Evolutionary conservation across 2,797 vertebrate genomes (phyloP).

Genomic region (Euphonia xanthogaster): DNA sequence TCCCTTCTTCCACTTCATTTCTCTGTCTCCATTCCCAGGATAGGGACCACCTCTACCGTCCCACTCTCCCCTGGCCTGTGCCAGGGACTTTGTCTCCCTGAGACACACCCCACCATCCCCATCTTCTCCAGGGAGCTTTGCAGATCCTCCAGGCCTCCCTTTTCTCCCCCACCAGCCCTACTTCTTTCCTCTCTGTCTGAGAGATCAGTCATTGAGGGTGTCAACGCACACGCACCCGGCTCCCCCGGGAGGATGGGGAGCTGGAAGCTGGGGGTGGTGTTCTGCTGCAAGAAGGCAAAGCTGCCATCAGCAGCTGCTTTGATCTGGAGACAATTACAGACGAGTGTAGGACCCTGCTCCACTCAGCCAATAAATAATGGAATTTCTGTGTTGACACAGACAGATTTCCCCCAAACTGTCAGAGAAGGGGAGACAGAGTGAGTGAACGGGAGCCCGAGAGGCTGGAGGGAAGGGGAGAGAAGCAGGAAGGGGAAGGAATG

Average conservation of each 20-base stretch:
- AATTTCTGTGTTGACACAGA: constrained; percentile 54
- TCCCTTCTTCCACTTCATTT: background rate
- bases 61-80: background rate
- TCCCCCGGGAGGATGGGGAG: constrained; percentile 32
- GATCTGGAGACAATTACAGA: constrained; percentile 68
- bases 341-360: constrained; percentile 47
- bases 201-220: constrained; percentile 44
- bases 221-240: background rate
- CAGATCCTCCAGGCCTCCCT: background rate
- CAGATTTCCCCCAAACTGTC: constrained; percentile 66
- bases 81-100: background rate
- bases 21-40: background rate
- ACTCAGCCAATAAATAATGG: constrained; percentile 64
- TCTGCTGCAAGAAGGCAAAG: constrained; percentile 43
- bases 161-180: constrained; percentile 30
- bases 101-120: background rate
- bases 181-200: constrained; percentile 46
- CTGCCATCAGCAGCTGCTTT: constrained; percentile 59
- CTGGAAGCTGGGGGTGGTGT: constrained; percentile 27
- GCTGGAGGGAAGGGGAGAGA: background rate
- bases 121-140: background rate
- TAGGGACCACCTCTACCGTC: background rate
- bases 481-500: background rate
- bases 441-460: background rate
- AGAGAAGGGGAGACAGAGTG: background rate